These are phyloP conservation scores for Vollenhovia emeryi DNA, from an alignment of 1,140 invertebrate species.

Conservation along the genomic window DNA sequence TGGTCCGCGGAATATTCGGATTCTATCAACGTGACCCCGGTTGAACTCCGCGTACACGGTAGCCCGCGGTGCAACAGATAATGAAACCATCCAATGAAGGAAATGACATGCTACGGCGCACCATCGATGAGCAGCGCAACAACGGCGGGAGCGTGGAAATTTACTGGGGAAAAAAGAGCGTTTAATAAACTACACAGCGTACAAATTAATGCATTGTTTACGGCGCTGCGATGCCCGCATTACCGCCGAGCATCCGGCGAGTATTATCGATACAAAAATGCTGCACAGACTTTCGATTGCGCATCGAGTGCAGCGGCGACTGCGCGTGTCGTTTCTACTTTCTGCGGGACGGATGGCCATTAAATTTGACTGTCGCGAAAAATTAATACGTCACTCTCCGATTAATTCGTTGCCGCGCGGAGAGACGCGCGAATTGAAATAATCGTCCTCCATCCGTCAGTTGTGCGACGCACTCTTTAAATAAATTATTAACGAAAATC, in stretches of 20 bases:
- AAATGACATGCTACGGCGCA: slow-evolving; percentile 41
- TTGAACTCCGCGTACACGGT: slow-evolving; percentile 11
- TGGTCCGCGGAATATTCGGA: slow-evolving; percentile 47
- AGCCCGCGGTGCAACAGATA: slow-evolving; percentile 55
- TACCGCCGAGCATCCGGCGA: not conserved
- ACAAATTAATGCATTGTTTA: slow-evolving; percentile 48
- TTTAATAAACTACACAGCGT: slow-evolving; percentile 50
- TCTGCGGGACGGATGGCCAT: not conserved
- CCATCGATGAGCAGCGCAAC: slow-evolving; percentile 15
- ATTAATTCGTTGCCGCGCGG: slow-evolving; percentile 8
- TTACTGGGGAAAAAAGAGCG: slow-evolving; percentile 24
- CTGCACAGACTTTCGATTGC: not conserved
- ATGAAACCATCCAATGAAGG: slow-evolving; percentile 52
- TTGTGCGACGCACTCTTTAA: not conserved
- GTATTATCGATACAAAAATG: slow-evolving; percentile 45
- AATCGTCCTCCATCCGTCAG: not conserved
- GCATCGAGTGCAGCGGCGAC: not conserved
- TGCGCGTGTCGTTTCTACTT: not conserved
- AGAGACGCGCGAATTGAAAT: not conserved
- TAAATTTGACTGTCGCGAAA: slow-evolving; percentile 34
- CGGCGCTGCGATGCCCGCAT: not conserved
- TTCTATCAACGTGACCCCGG: slow-evolving; percentile 38
- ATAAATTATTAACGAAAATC: slow-evolving; percentile 27
- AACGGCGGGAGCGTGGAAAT: not conserved
- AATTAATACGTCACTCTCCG: slow-evolving; percentile 37